phyloP scores from a whole-genome alignment of 1,140 invertebrate species.

The Bursaphelenchus mucronatus region DNA sequence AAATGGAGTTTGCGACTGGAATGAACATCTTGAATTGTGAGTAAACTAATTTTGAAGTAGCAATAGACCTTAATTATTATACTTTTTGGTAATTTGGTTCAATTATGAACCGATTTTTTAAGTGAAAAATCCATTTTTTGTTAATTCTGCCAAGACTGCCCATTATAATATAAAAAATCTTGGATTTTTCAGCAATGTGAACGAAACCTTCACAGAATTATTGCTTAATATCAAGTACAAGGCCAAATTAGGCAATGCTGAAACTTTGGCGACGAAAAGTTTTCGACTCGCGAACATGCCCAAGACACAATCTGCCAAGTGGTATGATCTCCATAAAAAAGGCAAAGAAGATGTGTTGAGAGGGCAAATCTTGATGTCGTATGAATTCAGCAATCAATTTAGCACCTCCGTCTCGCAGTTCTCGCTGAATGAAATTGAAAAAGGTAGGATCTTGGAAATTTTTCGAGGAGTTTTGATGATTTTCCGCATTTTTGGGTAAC shows the following conservation, averaged over 20 bases:
- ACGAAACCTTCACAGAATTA: constrained; percentile 36
- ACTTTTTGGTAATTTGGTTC: too few species aligned
- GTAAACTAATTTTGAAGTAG: background rate
- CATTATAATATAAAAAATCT: constrained; percentile 6
- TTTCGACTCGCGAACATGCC: constrained; percentile 31
- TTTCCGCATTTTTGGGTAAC: too few species aligned
- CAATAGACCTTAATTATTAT: background rate
- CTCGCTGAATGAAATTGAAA: constrained; percentile 43
- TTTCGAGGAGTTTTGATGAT: too few species aligned
- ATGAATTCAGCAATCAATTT: constrained; percentile 34
- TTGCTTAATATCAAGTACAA: constrained; percentile 42
- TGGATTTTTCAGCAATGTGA: constrained; percentile 28
- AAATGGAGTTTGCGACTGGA: constrained; percentile 30
- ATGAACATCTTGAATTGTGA: constrained; percentile 52
- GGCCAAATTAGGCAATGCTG: constrained; percentile 33
- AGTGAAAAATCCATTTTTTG: background rate
- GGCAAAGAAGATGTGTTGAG: constrained; percentile 14
- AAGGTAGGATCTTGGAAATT: constrained; percentile 11
- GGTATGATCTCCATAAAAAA: constrained; percentile 32
- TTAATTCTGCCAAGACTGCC: background rate
- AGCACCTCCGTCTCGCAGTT: constrained; percentile 33
- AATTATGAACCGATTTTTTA: too few species aligned
- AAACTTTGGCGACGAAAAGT: constrained; percentile 30
- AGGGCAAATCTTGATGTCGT: constrained; percentile 4
- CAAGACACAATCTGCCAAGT: constrained; percentile 23